phyloP scores from a whole-genome alignment of 2,888 invertebrate species.

The Entomobrya multifasciata region DNA sequence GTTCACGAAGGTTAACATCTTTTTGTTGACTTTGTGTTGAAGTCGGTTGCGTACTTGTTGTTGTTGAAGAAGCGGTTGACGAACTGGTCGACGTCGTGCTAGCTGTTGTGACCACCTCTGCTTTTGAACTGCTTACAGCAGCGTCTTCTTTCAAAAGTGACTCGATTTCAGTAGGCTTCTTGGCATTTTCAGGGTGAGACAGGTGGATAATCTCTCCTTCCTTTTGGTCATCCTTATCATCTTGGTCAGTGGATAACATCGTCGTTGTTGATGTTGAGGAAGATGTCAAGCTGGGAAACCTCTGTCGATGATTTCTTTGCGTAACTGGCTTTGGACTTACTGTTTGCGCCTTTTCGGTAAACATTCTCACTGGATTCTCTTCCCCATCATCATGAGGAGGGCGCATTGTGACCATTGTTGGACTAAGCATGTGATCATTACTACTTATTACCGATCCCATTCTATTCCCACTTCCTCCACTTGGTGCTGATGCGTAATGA shows the following conservation, averaged over 20 bases:
- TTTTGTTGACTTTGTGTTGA: background rate
- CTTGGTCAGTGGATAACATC: background rate
- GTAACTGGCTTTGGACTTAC: constrained; percentile 59
- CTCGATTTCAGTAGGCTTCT: constrained; percentile 47
- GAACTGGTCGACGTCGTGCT: background rate
- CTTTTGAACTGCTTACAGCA: background rate
- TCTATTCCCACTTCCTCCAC: background rate
- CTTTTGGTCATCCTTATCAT: constrained; percentile 32
- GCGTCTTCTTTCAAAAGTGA: background rate
- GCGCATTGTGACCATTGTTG: constrained; percentile 21
- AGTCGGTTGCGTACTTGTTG: too few relatives aligned
- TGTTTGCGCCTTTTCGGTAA: constrained; percentile 58
- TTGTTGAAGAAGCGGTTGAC: background rate
- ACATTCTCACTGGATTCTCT: constrained; percentile 63
- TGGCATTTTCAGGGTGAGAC: constrained; percentile 64
- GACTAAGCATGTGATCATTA: constrained; percentile 3
- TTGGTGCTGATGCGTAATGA: background rate
- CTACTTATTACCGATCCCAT: background rate
- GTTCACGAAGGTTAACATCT: background rate
- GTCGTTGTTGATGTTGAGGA: constrained; percentile 70
- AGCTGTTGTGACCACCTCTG: background rate
- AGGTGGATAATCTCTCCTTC: constrained; percentile 49
- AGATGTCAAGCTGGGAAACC: constrained; percentile 74
- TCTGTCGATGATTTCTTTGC: constrained; percentile 69
- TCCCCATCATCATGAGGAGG: constrained; percentile 29